These are phyloP conservation scores for Eledona agricola DNA, from an alignment of 2,888 invertebrate genomes.

Conservation along the genomic window DNA sequence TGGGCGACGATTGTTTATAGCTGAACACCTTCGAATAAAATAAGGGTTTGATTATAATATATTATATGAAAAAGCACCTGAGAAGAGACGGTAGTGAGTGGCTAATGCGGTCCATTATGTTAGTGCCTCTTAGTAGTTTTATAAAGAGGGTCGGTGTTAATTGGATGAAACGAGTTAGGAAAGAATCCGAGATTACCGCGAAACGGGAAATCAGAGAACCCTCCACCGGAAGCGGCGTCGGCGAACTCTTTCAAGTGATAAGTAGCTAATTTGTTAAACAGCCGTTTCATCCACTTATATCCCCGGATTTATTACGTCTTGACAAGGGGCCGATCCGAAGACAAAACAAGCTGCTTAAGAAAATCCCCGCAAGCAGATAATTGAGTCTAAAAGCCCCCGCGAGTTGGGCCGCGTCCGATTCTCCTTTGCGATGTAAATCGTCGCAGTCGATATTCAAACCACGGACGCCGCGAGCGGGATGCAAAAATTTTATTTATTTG, in stretches of 20 bases:
- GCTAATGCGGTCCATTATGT: no score
- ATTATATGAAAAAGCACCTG: no score
- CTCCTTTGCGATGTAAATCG: constrained; percentile 36
- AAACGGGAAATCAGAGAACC: constrained; percentile 50
- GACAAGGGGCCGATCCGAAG: constrained; percentile 25
- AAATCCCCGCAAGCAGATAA: constrained; percentile 27
- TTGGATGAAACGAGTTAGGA: constrained; percentile 59
- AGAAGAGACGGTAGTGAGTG: no score
- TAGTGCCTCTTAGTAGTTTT: no score
- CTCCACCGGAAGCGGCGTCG: constrained; percentile 43
- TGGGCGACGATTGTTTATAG: no score
- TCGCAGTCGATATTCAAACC: constrained; percentile 46
- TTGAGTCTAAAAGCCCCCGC: constrained; percentile 17
- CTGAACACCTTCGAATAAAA: no score
- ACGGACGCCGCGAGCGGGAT: constrained; percentile 37
- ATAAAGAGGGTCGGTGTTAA: constrained; percentile 57
- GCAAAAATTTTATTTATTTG: constrained; percentile 52
- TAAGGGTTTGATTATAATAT: no score
- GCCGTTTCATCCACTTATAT: constrained; percentile 59
- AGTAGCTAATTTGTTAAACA: constrained; percentile 62
- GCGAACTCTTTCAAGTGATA: constrained; percentile 60
- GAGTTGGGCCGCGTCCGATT: not conserved
- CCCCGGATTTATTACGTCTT: constrained; percentile 56
- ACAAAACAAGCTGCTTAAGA: constrained; percentile 35
- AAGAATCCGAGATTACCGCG: constrained; percentile 54